Evolutionary conservation across 2,888 invertebrate species (phyloP), one percentile per base, ranked within the genome.

Genomic region (Chrysolina americana): DNA sequence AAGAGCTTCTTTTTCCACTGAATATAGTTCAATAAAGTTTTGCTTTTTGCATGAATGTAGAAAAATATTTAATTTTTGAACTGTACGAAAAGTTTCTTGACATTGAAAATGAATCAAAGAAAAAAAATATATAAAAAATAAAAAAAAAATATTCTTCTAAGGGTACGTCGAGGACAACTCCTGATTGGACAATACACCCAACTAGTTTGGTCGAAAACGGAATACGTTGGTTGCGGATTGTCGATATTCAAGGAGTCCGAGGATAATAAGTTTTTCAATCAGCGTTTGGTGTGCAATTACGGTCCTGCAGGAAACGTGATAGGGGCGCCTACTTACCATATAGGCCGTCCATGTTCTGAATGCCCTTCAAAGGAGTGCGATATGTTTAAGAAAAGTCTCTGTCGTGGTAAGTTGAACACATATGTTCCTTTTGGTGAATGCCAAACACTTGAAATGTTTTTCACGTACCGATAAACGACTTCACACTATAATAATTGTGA

Each of bases 261-360:
- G 23, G 41, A 68, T 17, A 21, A 41, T 23, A n/a, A 44, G n/a
- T 68, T 63, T 41, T 82, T 77, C 65, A 70, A 80, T 28, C 78
- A 82, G 70, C 75, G 79, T 41, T 73, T 83, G 23, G 80, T 83
- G 2, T 83, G 83, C 68, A 82, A 83, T 65, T 83, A 83, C 65
- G 83, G 79, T 41, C 83, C 83, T 41, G 77, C 77, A 17, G 82
- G 82, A 44, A 82, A 82, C 68, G 28, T 82, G 17, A 70, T 80
- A 19, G 81, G 81, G 5, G 64, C 74, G 21, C 53, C 79, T 1
- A 78, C 82, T 17, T 83, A 82, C 21, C 66, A 76, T 65, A 76
- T 66, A 66, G 82, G 82, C 10, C 41, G 23, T 3, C 81, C 83
- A 8, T 82, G 82, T 70, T 74, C 79, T 6, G 75, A 72, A 41